Evolutionary conservation across 2,797 vertebrate genomes (phyloP), one percentile per base, ranked within the genome.

Genomic region (Argya squamiceps): DNA sequence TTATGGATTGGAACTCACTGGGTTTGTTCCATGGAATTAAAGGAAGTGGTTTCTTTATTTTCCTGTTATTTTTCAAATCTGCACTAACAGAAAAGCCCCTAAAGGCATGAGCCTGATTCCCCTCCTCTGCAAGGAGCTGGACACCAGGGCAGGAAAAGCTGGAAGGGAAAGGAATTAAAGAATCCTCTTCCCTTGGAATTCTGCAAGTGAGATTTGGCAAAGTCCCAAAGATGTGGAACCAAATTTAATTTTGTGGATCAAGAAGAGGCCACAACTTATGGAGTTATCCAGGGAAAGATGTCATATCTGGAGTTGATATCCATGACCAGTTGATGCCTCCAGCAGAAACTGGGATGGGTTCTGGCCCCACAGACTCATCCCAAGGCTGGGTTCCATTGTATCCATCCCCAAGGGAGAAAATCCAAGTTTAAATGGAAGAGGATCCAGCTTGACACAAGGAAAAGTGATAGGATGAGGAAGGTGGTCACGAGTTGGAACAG

Each of bases 1-100:
- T 92, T 93, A 95, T 94, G 93, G 55, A 8, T 92, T 87, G 95
- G 84, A 97, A 94, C 84, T 79, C 60, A 23, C 41, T 55, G 50
- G 69, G 81, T 94, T 86, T 88, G 52, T 79, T 93, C 67, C 71
- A 43, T 4, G 19, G 92, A 50, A 58, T 36, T 37, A 95, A 95
- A 84, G 52, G 89, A 90, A 93, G 53, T 15, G 32, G 41, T 58
- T 63, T 56, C 74, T 87, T 71, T 32, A 71, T 30, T 73, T 47
- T 77, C 36, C 32, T n/a, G 50, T 41, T 84, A 29, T 65, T 65
- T 29, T 91, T 53, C 52, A 52, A 65, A 81, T 29, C 56, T 37
- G 12, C 41, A 43, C 13, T 27, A 50, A 92, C 24, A 15, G 75
- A 87, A 68, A 36, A 78, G 59, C 6, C 89, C 49, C 22, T 82